Percentiles rank a stretch among this genome's conserved stretches.
phyloP scores from a whole-genome alignment of 2,888 invertebrate species.

The Metellina segmentata region DNA sequence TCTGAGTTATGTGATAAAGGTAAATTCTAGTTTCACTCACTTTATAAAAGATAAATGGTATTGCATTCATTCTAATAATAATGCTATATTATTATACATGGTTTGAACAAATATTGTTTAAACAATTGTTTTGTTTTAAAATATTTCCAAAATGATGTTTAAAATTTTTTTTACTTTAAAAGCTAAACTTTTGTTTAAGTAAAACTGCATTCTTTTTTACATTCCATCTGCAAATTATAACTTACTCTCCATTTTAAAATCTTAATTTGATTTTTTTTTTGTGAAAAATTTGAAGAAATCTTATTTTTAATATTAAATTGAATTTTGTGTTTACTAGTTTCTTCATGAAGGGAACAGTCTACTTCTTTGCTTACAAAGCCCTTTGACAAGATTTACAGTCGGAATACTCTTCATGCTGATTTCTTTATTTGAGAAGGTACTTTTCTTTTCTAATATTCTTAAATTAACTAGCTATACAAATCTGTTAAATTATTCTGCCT shows the following conservation, averaged over 20 bases:
- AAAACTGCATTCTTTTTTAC: neutral
- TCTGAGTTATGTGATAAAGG: constrained; percentile 42
- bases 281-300: no score
- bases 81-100: neutral
- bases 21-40: constrained; percentile 13
- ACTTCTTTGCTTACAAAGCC: constrained; percentile 61
- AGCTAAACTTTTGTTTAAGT: neutral
- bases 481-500: no score
- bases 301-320: no score
- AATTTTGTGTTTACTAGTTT: constrained; percentile 4
- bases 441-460: neutral
- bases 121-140: neutral
- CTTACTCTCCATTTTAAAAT: neutral
- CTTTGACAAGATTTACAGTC: constrained; percentile 50
- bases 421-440: constrained; percentile 68
- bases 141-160: neutral
- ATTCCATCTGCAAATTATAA: neutral
- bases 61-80: neutral
- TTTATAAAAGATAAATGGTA: neutral
- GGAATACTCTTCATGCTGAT: constrained; percentile 62
- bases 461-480: no score
- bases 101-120: neutral
- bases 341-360: constrained; percentile 37
- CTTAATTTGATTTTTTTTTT: constrained; percentile 3
- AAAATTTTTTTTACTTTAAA: neutral